A percentile compares a stretch with the other conserved stretches of the same genome.
These are phyloP conservation scores for Pterocles gutturalis DNA, from an alignment of 2,113 vertebrate species.

Conservation along the genomic window DNA sequence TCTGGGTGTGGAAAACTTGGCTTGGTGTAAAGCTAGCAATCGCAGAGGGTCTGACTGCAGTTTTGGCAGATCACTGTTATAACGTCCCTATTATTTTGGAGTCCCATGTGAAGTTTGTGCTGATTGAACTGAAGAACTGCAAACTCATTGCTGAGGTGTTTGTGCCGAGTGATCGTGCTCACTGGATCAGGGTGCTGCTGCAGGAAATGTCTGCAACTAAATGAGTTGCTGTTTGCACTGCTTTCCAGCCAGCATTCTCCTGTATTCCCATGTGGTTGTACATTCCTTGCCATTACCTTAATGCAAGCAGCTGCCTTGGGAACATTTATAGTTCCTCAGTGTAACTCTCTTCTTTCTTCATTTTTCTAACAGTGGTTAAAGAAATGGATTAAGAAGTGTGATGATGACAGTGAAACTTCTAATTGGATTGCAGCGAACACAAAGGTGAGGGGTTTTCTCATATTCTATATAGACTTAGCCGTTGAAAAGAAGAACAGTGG, in stretches of 20 bases:
- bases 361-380: slow-evolving; percentile 90
- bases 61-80: neutral
- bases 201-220: neutral
- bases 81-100: neutral
- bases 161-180: neutral
- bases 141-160: neutral
- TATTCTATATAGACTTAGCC: neutral
- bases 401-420: slow-evolving; percentile 99
- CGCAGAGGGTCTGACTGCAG: no score
- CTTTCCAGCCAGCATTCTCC: neutral
- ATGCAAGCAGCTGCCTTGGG: neutral
- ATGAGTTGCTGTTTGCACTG: neutral
- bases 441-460: slow-evolving; percentile 81
- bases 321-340: neutral
- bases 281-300: neutral
- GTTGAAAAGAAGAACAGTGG: neutral
- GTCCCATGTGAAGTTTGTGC: neutral
- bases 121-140: neutral
- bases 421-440: slow-evolving; percentile 99
- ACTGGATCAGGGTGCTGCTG: neutral
- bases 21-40: neutral
- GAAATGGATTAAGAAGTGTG: slow-evolving; percentile 99
- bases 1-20: no score
- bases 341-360: neutral
- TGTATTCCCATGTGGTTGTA: neutral